A percentile compares a stretch with the other conserved stretches of the same genome.
phyloP scores from a whole-genome alignment of 2,888 invertebrate species.

The Apodemia duryi region DNA sequence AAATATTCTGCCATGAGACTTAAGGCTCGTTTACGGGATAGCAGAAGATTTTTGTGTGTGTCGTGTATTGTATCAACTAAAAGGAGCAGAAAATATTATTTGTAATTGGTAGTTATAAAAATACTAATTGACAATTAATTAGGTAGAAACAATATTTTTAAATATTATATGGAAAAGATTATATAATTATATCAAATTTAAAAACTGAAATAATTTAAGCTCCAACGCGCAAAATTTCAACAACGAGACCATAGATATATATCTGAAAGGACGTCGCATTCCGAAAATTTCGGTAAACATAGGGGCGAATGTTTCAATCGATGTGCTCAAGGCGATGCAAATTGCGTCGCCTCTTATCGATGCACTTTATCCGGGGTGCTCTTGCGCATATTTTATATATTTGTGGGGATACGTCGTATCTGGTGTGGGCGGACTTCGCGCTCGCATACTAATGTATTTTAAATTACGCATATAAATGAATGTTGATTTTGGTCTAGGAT shows the following conservation, averaged over 20 bases:
- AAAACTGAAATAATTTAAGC: not conserved
- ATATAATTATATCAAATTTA: not conserved
- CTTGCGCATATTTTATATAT: conserved; percentile 75
- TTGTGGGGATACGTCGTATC: conserved; percentile 60
- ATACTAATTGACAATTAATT: not conserved
- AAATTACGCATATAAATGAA: conserved; percentile 39
- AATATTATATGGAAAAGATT: not conserved
- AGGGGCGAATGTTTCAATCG: conserved; percentile 52
- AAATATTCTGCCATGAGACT: too few species aligned
- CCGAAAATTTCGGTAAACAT: conserved; percentile 57
- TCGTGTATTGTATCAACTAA: too few species aligned
- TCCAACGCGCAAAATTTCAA: conserved; percentile 1
- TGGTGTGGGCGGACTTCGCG: conserved; percentile 58
- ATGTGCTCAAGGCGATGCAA: conserved; percentile 66
- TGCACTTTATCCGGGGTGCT: conserved; percentile 72
- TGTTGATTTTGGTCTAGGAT: conserved; percentile 3
- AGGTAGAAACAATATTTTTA: not conserved
- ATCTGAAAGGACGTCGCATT: conserved; percentile 25
- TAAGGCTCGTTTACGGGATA: too few species aligned
- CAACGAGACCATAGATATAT: conserved; percentile 12
- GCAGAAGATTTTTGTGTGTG: too few species aligned
- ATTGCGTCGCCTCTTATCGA: conserved; percentile 71
- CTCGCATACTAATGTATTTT: conserved; percentile 59
- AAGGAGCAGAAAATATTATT: not conserved
- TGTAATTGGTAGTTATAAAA: not conserved